Evolutionary conservation across 2,888 invertebrate genomes (phyloP).

Genomic region (Smittia sp.): DNA sequence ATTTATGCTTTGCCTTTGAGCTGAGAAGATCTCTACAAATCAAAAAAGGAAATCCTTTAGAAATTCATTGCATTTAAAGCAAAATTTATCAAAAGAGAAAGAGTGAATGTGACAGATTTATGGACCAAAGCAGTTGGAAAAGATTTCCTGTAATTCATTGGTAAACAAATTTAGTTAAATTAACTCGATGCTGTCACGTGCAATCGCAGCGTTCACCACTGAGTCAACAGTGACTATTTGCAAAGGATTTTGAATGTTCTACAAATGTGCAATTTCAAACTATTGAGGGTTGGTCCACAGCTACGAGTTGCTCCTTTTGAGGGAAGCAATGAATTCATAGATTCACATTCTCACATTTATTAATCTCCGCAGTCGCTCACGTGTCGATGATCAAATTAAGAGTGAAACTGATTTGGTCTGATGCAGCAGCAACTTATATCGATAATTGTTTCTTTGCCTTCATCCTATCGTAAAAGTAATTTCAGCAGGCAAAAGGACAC

Average conservation of each 20-base stretch:
- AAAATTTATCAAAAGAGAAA: conserved; percentile 19
- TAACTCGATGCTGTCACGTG: conserved; percentile 20
- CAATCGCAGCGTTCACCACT: not conserved
- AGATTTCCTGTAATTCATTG: conserved; percentile 29
- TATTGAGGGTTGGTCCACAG: not conserved
- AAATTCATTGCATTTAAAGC: conserved; percentile 16
- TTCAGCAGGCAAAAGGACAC: not conserved
- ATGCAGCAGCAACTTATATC: not conserved
- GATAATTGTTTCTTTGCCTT: conserved; percentile 3
- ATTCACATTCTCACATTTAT: too few species aligned
- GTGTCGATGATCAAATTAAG: not conserved
- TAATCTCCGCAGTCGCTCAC: not conserved
- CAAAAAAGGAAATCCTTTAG: not conserved
- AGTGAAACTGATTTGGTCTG: not conserved
- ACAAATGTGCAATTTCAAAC: not conserved
- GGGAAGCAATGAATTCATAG: too few species aligned
- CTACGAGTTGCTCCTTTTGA: not conserved
- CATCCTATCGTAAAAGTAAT: not conserved
- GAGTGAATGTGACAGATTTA: conserved; percentile 38
- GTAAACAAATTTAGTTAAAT: conserved; percentile 28
- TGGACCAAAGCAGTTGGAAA: conserved; percentile 8
- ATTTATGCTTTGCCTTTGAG: not conserved
- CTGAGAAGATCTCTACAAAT: not conserved
- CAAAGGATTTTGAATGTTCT: conserved; percentile 10
- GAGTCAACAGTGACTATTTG: conserved; percentile 6